Percentiles rank a stretch among this genome's conserved stretches.
These are phyloP conservation scores for Aphodius sticticus DNA, from an alignment of 2,888 invertebrate genomes.

Conservation along the genomic window DNA sequence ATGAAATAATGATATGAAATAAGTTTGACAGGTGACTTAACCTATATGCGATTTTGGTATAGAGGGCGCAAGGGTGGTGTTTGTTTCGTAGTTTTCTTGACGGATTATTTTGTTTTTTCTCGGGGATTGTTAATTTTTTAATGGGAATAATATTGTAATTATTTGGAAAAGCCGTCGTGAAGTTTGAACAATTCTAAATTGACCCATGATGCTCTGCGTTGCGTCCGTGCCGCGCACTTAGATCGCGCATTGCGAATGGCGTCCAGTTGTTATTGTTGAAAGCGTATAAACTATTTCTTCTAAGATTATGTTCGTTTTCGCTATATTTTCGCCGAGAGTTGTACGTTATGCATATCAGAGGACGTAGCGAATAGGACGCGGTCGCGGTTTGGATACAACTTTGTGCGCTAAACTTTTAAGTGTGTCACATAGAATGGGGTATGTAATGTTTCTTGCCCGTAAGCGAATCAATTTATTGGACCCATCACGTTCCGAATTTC, in stretches of 20 bases:
- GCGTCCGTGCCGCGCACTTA: slow-evolving; percentile 68
- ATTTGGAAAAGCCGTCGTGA: slow-evolving; percentile 18
- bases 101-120: neutral
- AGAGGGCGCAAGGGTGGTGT: neutral
- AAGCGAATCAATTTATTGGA: slow-evolving; percentile 58
- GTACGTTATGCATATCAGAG: slow-evolving; percentile 64
- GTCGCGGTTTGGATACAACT: slow-evolving; percentile 58
- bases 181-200: slow-evolving; percentile 34
- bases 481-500: slow-evolving; percentile 7
- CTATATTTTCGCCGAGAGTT: slow-evolving; percentile 67
- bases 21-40: slow-evolving; percentile 17
- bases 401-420: slow-evolving; percentile 61
- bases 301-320: slow-evolving; percentile 73
- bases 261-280: slow-evolving; percentile 99
- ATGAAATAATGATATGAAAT: neutral
- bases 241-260: slow-evolving; percentile 96
- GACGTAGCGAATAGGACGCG: slow-evolving; percentile 63
- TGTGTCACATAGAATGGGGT: slow-evolving; percentile 80
- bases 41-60: slow-evolving; percentile 12
- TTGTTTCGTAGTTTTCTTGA: neutral
- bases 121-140: neutral
- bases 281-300: slow-evolving; percentile 80
- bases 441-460: slow-evolving; percentile 63
- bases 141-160: neutral
- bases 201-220: slow-evolving; percentile 41